Percentiles rank a stretch among this genome's conserved stretches.
Evolutionary conservation across 2,113 vertebrate species (phyloP).

Genomic region (Lophura nycthemera): DNA sequence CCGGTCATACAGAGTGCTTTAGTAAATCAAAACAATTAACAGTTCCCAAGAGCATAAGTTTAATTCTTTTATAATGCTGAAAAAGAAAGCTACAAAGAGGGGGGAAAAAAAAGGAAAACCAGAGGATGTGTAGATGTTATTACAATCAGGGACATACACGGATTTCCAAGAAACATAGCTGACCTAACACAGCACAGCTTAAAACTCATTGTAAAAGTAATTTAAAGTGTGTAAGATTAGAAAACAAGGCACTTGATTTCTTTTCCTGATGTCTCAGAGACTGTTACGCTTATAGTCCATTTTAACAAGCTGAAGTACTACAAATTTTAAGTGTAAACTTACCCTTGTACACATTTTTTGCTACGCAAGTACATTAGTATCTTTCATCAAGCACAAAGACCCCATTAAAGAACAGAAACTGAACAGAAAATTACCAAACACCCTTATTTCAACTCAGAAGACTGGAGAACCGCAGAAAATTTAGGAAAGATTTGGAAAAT

Average conservation of each 20-base stretch:
- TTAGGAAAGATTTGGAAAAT: neutral
- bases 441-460: neutral
- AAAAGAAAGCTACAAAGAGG: neutral
- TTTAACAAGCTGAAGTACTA: neutral
- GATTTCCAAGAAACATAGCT: constrained; percentile 57
- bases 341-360: neutral
- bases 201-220: constrained; percentile 58
- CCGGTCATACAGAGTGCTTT: constrained; percentile 37
- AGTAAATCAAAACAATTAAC: constrained; percentile 67
- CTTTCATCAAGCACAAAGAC: neutral
- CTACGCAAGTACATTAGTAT: neutral
- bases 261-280: constrained; percentile 61
- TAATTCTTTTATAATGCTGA: constrained; percentile 54
- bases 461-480: neutral
- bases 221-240: constrained; percentile 25
- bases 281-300: neutral
- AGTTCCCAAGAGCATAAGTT: constrained; percentile 48
- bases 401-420: neutral
- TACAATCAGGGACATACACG: constrained; percentile 38
- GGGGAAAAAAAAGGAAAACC: neutral
- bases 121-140: constrained; percentile 4
- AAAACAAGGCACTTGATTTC: constrained; percentile 60
- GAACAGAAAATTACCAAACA: neutral
- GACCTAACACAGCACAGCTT: constrained; percentile 53
- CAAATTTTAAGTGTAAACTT: neutral